phyloP scores from a whole-genome alignment of 2,113 vertebrate genomes.

The Taxidea taxus region DNA sequence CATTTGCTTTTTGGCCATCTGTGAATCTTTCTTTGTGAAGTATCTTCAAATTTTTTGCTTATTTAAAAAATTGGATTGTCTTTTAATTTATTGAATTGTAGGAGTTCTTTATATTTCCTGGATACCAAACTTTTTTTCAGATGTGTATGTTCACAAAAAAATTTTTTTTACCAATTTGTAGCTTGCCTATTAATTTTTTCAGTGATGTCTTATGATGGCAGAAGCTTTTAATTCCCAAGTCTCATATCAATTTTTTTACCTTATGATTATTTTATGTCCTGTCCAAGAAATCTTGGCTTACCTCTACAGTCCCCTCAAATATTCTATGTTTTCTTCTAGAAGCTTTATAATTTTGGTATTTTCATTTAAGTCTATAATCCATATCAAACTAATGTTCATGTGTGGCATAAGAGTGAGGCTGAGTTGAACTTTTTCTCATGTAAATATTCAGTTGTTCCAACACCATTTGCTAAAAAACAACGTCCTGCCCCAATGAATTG shows the following conservation, averaged over 20 bases:
- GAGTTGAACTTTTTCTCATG: neutral
- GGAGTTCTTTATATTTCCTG: neutral
- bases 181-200: neutral
- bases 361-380: neutral
- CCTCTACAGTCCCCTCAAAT: neutral
- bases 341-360: neutral
- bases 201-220: neutral
- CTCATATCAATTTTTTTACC: neutral
- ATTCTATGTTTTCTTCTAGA: neutral
- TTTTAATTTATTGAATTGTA: neutral
- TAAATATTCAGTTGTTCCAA: neutral
- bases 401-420: neutral
- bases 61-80: neutral
- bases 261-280: neutral
- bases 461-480: neutral
- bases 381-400: neutral
- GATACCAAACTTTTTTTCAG: neutral
- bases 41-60: neutral
- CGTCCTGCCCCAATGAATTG: neutral
- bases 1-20: neutral
- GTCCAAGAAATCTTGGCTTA: neutral
- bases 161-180: neutral
- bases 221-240: conserved; percentile 1
- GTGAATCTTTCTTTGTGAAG: neutral
- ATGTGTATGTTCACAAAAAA: neutral